phyloP scores from a whole-genome alignment of 2,113 vertebrate species.

The Pelobates fuscus region DNA sequence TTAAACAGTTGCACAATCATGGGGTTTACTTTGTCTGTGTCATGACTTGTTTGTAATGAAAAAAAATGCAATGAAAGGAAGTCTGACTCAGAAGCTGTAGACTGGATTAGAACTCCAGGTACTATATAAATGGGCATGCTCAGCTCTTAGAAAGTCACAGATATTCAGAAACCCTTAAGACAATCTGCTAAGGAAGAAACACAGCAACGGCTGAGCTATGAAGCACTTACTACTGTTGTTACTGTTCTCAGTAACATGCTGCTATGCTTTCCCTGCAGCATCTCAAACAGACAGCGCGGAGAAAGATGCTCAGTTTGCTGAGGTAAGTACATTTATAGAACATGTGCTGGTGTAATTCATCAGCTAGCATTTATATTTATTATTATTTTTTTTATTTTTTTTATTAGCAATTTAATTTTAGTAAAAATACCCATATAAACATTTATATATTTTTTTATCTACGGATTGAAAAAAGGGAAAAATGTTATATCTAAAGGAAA shows the following conservation, averaged over 20 bases:
- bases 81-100: slow-evolving; percentile 22
- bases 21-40: slow-evolving; percentile 37
- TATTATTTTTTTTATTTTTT: slow-evolving; percentile 38
- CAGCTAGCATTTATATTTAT: no score
- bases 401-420: no score
- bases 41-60: slow-evolving; percentile 26
- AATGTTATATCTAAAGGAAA: no score
- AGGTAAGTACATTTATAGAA: slow-evolving; percentile 57
- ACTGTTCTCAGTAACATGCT: slow-evolving; percentile 41
- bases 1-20: slow-evolving; percentile 16
- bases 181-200: background rate
- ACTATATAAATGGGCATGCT: slow-evolving; percentile 20
- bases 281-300: slow-evolving; percentile 14
- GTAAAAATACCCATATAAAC: no score
- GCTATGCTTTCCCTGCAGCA: slow-evolving; percentile 38
- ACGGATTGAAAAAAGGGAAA: no score
- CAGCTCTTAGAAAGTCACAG: background rate
- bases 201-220: slow-evolving; percentile 42
- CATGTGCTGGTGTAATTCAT: background rate
- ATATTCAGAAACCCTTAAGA: slow-evolving; percentile 3
- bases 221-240: slow-evolving; percentile 55
- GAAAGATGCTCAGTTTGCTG: slow-evolving; percentile 48
- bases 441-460: no score
- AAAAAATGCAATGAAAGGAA: slow-evolving; percentile 13
- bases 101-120: slow-evolving; percentile 13